Conservation (phyloP, 2,888 invertebrate genomes). For the Acanthosoma haemorrhoidale region DNA sequence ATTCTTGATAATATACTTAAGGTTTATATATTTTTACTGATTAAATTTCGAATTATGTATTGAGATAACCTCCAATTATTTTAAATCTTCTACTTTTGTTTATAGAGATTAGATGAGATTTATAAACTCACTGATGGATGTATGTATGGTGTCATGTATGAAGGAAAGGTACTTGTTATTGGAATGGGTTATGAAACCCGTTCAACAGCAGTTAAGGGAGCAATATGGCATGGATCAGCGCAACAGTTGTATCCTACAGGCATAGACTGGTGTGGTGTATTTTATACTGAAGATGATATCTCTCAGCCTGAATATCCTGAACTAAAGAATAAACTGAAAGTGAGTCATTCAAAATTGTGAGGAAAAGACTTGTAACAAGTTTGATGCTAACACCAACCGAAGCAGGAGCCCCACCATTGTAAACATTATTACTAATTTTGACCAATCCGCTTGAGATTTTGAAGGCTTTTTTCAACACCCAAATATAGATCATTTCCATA, state of each 20-base stretch:
- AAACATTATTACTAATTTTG: too few relatives aligned
- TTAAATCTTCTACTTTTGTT: constrained; percentile 40
- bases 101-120: constrained; percentile 63
- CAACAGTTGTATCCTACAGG: constrained; percentile 68
- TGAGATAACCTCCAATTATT: background rate
- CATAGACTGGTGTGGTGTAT: constrained; percentile 68
- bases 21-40: constrained; percentile 50
- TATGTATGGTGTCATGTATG: constrained; percentile 69
- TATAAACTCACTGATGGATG: constrained; percentile 60
- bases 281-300: constrained; percentile 59
- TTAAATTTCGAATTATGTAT: constrained; percentile 12
- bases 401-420: too few relatives aligned
- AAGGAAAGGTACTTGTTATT: constrained; percentile 63
- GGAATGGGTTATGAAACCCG: constrained; percentile 59
- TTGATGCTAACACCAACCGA: too few relatives aligned
- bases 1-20: constrained; percentile 65
- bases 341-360: too few relatives aligned
- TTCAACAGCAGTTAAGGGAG: constrained; percentile 48
- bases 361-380: too few relatives aligned
- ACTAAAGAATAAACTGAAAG: background rate
- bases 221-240: constrained; percentile 51
- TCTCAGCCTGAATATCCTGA: constrained; percentile 44
- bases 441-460: too few relatives aligned
- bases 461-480: too few relatives aligned
- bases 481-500: too few relatives aligned